These are phyloP conservation scores for Genyomyrus donnyi DNA, from an alignment of 2,113 vertebrate species.

Conservation along the genomic window DNA sequence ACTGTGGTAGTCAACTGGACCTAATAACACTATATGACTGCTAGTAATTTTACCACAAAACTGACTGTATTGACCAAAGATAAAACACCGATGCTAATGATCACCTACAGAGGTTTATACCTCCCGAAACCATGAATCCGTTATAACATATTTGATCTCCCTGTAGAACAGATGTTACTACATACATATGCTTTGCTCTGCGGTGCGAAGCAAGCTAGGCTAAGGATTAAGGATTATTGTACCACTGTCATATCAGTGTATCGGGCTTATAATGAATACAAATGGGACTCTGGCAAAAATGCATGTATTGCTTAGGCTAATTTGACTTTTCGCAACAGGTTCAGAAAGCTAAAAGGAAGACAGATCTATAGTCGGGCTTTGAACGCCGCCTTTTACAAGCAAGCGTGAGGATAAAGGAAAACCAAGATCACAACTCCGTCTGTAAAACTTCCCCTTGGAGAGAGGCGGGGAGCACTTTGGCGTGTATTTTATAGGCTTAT, in stretches of 20 bases:
- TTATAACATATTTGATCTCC: background rate
- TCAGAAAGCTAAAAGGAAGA: background rate
- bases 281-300: background rate
- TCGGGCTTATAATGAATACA: constrained; percentile 1
- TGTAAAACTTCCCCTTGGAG: background rate
- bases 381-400: background rate
- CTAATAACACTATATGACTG: background rate
- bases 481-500: background rate
- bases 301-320: background rate
- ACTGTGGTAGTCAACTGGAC: background rate
- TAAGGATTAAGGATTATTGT: background rate
- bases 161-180: background rate
- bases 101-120: background rate
- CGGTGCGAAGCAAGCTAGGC: background rate
- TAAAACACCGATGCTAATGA: background rate
- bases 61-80: background rate
- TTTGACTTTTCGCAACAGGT: background rate
- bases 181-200: no score
- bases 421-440: background rate
- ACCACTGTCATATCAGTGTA: background rate
- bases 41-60: background rate
- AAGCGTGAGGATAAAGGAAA: constrained; percentile 23
- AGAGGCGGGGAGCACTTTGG: background rate
- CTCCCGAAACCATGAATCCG: background rate
- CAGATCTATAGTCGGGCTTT: background rate